Evolutionary conservation across 2,797 vertebrate genomes (phyloP), one percentile per base, ranked within the genome.

Genomic region (Paratrypauchen microcephalus): DNA sequence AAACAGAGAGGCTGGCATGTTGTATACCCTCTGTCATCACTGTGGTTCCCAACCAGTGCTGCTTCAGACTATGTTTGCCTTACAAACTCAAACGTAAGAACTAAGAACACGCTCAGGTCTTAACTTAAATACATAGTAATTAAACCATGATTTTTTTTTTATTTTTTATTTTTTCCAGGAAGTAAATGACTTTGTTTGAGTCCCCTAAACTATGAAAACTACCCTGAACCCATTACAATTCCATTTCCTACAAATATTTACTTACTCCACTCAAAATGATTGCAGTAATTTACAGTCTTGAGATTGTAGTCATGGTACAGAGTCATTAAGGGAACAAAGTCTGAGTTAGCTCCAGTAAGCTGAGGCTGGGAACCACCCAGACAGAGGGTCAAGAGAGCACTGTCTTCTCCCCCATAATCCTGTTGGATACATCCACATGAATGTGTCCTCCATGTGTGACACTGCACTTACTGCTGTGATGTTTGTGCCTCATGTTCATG

Each of bases 401-500:
- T 95, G 93, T 88, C 91, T 90, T 92, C 88, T 60, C 75, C 83
- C 77, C 87, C 81, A 88, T 91, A 95, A 93, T 94, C 94, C 92
- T 92, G 70, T 77, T 61, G 76, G 92, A 94, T 93, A 93, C 94
- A 94, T 92, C 93, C 90, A 82, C 85, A 88, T 84, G 3, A 69
- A 74, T 84, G 85, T 94, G 83, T 92, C 89, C 77, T 90, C 93
- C 92, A 91, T 89, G 82, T 89, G 86, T 89, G 83, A 84, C 77
- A 83, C 64, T 66, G 87, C 87, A 86, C 87, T 86, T 89, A 88
- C 83, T 67, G 81, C 86, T 82, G 91, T 88, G 85, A 80, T 85
- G 79, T 83, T 79, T 81, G 81, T 88, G 89, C 81, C 84, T 81
- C 90, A 91, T 89, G 82, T 84, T 89, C 85, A 90, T 84, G 85